Percentiles rank a stretch among this genome's conserved stretches.
These are phyloP conservation scores for Eilema depressum DNA, from an alignment of 2,888 invertebrate species.

Conservation along the genomic window DNA sequence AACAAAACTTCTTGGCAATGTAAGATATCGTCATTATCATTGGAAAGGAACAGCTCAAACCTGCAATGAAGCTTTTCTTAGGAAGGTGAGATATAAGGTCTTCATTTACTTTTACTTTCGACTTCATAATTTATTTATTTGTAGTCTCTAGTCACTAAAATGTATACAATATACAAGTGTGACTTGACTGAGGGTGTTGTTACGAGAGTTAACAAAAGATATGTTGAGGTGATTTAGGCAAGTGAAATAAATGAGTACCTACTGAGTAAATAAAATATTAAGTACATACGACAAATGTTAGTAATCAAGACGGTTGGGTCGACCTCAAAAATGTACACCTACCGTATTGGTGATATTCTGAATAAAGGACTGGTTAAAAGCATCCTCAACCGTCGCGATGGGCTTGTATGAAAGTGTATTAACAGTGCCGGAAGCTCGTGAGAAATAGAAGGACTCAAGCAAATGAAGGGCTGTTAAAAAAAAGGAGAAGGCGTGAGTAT, in stretches of 20 bases:
- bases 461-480: neutral
- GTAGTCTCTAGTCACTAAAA: neutral
- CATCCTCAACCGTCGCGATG: neutral
- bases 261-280: neutral
- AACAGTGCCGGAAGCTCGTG: constrained; percentile 1
- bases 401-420: neutral
- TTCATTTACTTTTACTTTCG: neutral
- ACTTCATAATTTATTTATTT: neutral
- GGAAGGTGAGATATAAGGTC: constrained; percentile 89
- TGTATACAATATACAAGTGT: neutral
- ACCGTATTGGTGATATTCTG: neutral
- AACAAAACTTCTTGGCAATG: constrained; percentile 89
- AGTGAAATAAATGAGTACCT: neutral
- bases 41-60: constrained; percentile 95
- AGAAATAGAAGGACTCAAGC: neutral
- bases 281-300: neutral
- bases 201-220: neutral
- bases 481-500: neutral
- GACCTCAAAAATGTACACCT: neutral
- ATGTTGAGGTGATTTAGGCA: neutral
- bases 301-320: neutral
- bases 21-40: constrained; percentile 92
- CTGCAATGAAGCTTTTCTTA: constrained; percentile 95
- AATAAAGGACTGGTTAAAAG: neutral
- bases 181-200: neutral